These are phyloP conservation scores for Thamnophis sirtalis DNA, from an alignment of 2,113 vertebrate genomes.

Conservation along the genomic window DNA sequence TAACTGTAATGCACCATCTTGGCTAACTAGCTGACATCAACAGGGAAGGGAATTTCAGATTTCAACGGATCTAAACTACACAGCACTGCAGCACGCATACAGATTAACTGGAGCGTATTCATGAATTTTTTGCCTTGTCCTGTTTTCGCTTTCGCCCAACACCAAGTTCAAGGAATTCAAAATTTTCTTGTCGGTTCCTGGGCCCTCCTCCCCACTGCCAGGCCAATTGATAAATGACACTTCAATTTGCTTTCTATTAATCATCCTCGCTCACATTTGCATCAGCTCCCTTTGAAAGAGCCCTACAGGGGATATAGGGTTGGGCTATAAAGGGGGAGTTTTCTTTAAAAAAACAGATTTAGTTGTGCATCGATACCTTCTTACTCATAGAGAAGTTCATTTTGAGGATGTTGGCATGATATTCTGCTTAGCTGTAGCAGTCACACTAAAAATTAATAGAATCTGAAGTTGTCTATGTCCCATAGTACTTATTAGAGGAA, in stretches of 20 bases:
- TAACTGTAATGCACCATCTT: conserved; percentile 75
- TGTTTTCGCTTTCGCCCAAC: conserved; percentile 54
- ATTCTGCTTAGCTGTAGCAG: not conserved
- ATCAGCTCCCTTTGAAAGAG: conserved; percentile 58
- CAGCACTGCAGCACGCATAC: conserved; percentile 67
- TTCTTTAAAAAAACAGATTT: conserved; percentile 35
- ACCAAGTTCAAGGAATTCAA: conserved; percentile 59
- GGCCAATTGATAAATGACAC: conserved; percentile 67
- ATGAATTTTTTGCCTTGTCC: conserved; percentile 67
- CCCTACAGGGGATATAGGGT: not conserved
- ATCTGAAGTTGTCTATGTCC: not conserved
- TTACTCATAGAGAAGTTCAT: not conserved
- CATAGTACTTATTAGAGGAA: not conserved
- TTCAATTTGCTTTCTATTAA: conserved; percentile 70
- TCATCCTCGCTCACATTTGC: conserved; percentile 56
- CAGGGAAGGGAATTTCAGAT: conserved; percentile 74
- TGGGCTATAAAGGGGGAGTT: conserved; percentile 38
- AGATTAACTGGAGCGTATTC: conserved; percentile 73
- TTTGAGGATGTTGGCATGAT: not conserved
- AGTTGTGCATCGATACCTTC: conserved; percentile 20
- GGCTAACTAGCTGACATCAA: conserved; percentile 82
- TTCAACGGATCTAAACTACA: conserved; percentile 78
- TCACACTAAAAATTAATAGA: not conserved
- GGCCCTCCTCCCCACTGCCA: conserved; percentile 51
- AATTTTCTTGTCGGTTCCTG: conserved; percentile 56